Base-by-base conservation (phyloP, 2,797 vertebrate species). In the Botia almorhae region DNA sequence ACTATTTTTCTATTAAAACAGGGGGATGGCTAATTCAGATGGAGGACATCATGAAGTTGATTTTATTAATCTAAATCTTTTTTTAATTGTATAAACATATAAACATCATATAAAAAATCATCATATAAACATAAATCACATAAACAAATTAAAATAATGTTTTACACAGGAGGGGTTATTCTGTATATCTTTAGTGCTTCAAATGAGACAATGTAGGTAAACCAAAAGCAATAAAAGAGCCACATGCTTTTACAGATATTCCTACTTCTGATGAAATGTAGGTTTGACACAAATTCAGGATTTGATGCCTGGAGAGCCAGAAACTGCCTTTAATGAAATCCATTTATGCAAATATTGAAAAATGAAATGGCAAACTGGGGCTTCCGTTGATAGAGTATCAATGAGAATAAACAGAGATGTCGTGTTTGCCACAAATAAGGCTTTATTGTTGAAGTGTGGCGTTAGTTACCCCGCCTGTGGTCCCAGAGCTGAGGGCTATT, bases 141-240 rank as follows among this genome's bases (percentile, higher is more conserved):
- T 74, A 81, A 78, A 81, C 14, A 17, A 36, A 60, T 33, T 33
- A 29, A 76, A 84, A 81, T 78, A 76, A 19, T 43, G 85, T 75
- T 78, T 60, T 5, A 13, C 26, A n/a, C n/a, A 75, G 81, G 79
- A 76, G 68, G 75, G 72, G 79, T 64, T 85, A 26, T 69, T 70
- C 4, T 58, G 76, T 82, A n/a, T n/a, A 71, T 29, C 39, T 81
- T 83, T 81, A 64, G 33, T 48, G 50, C 33, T 23, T 80, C 63
- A 17, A 55, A 70, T 69, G 65, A 76, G 23, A 78, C 2, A 36
- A 39, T 26, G 10, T 72, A 68, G 55, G 58, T 79, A 61, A 84
- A 68, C 29, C 16, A 56, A 80, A 46, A 46, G 33, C 33, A 33
- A 46, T 46, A 2, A 33, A n/a, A 63, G 63, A 53, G 61, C 33